A percentile compares a stretch with the other conserved stretches of the same genome.
Conservation (phyloP, 2,113 vertebrate species). For the Copsychus sechellarum region DNA sequence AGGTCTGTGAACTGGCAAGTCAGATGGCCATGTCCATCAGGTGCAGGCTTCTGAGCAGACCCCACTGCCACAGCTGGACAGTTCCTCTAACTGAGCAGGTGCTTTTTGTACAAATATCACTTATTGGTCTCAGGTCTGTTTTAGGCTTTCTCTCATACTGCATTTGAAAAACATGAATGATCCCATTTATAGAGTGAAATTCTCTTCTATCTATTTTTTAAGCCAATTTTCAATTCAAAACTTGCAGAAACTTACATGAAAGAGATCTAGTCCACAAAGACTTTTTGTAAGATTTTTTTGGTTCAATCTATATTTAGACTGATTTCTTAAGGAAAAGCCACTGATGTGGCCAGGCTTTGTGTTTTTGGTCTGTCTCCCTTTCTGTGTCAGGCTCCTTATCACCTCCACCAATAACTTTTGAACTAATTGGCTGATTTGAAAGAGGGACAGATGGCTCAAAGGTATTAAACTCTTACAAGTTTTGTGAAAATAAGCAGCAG, state of each 20-base stretch:
- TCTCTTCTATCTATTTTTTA: not conserved
- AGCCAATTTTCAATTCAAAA: not conserved
- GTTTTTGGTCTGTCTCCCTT: not conserved
- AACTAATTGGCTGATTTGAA: not conserved
- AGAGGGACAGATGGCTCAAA: conserved; percentile 53
- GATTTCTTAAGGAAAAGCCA: not conserved
- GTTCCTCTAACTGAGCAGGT: not conserved
- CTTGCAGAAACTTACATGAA: not conserved
- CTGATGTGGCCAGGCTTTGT: not conserved
- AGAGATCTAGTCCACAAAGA: not conserved
- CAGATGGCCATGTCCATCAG: not conserved
- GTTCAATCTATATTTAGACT: not conserved
- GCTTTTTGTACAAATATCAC: not conserved
- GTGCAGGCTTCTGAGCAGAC: not conserved
- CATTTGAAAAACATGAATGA: not conserved
- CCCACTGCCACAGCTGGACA: not conserved
- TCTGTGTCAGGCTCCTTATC: not conserved
- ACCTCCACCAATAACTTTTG: not conserved
- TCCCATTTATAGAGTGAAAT: not conserved
- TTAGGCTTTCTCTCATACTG: not conserved
- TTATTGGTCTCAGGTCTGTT: not conserved
- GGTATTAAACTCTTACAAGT: conserved; percentile 47
- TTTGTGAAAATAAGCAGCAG: conserved; percentile 40
- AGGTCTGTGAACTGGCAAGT: not conserved
- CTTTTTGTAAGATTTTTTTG: not conserved